phyloP scores from a whole-genome alignment of 2,888 invertebrate species.

The Eupelmus urozonus region DNA sequence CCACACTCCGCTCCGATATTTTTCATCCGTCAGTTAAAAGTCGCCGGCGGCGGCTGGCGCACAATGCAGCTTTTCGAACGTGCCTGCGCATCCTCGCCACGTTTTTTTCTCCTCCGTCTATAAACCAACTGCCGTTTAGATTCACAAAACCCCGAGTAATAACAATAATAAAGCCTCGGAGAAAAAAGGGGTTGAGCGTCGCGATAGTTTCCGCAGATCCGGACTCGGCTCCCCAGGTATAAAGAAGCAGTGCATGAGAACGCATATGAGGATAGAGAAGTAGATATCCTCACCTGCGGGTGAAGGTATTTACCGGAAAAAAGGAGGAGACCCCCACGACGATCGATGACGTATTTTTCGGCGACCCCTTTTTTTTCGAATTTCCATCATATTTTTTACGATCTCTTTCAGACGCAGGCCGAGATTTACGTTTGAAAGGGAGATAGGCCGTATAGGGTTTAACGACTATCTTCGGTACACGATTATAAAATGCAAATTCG shows the following conservation, averaged over 20 bases:
- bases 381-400: constrained; percentile 42
- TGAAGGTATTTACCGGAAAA: constrained; percentile 22
- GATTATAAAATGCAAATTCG: constrained; percentile 58
- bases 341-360: constrained; percentile 71
- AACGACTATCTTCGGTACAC: constrained; percentile 35
- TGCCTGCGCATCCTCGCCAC: constrained; percentile 50
- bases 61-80: constrained; percentile 15
- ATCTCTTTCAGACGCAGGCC: background rate
- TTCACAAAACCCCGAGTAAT: constrained; percentile 2
- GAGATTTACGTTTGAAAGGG: constrained; percentile 26
- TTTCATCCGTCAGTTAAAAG: constrained; percentile 47
- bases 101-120: constrained; percentile 53
- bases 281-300: constrained; percentile 50
- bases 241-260: constrained; percentile 52
- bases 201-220: constrained; percentile 53
- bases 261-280: constrained; percentile 36
- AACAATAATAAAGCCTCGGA: constrained; percentile 4
- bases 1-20: constrained; percentile 21
- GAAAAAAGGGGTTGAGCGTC: constrained; percentile 56
- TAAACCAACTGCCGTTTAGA: constrained; percentile 50
- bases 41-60: constrained; percentile 6
- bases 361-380: constrained; percentile 69
- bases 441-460: constrained; percentile 10
- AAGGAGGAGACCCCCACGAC: constrained; percentile 62
- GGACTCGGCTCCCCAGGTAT: constrained; percentile 53